These are phyloP conservation scores for Meriones psammophilus DNA, from an alignment of 2,797 vertebrate species.

Conservation along the genomic window DNA sequence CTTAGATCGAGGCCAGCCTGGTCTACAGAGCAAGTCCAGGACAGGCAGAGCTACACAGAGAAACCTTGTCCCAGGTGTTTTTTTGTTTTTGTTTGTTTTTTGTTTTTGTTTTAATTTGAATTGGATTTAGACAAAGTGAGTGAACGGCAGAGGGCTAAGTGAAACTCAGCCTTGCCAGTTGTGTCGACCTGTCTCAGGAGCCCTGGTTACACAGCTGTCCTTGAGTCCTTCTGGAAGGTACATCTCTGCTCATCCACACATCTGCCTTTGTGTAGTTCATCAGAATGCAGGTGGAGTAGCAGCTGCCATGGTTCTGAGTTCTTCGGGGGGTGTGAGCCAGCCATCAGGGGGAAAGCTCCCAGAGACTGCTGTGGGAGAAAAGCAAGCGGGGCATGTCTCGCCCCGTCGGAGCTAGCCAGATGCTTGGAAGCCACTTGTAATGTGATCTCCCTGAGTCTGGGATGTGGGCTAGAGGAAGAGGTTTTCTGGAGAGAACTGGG, in stretches of 20 bases:
- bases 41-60: not conserved
- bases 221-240: not conserved
- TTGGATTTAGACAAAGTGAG: not conserved
- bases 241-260: not conserved
- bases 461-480: not conserved
- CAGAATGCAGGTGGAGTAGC: not conserved
- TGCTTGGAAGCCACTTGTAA: not conserved
- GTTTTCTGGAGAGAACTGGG: not conserved
- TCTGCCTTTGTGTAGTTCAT: not conserved
- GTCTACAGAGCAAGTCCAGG: not conserved
- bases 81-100: not conserved
- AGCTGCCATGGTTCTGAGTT: not conserved
- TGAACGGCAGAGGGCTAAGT: not conserved
- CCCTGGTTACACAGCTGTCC: not conserved
- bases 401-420: not conserved
- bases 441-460: constrained; percentile 17
- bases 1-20: not conserved
- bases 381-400: not conserved
- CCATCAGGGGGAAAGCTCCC: not conserved
- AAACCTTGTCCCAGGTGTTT: not conserved
- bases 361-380: not conserved
- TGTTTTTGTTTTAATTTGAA: not conserved
- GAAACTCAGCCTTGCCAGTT: not conserved
- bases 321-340: not conserved
- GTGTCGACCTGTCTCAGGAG: not conserved